Evolutionary conservation across 2,113 vertebrate genomes (phyloP), one percentile per base, ranked within the genome.

Genomic region (Nycticebus coucang): DNA sequence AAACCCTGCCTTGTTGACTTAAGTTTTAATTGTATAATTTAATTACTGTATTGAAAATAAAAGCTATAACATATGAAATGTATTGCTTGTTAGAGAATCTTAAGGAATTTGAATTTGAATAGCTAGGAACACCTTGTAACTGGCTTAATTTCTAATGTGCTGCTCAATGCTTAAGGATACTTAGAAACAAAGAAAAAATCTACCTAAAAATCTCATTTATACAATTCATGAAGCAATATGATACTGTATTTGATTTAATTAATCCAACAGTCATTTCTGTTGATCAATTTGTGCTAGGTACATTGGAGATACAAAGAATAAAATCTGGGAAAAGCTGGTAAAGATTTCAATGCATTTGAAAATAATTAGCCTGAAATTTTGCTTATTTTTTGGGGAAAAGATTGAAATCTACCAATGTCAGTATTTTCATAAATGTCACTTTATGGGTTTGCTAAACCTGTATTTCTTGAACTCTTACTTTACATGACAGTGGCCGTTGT

Each of bases 41-140:
- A 91, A 91, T 79, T 86, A 57, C 33, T 55, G 22, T 91, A 22
- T 80, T 91, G n/a, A 86, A 89, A 75, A 93, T 74, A 64, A 74
- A 95, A 37, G 18, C n/a, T 74, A 68, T 53, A 33, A 28, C 55
- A 37, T n/a, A 71, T 77, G 26, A 96, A 66, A 88, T 87, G 28
- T 79, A 59, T 74, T 79, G 35, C n/a, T 89, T 83, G 41, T 74
- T 89, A 66, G 66, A 64, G 33, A 85, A n/a, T 45, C 72, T 90
- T 90, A 84, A 71, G 37, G 33, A 59, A 95, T 96, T 92, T 35
- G 22, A 60, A 85, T 81, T 81, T 85, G 35, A 86, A 33, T 53
- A 86, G 24, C 30, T 11, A 68, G 59, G 10, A 90, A 90, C 66
- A 82, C 3, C n/a, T 92, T 78, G 0, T 72, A 74, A 30, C n/a